Evolutionary conservation across 2,113 vertebrate species (phyloP).

Genomic region (Ondatra zibethicus): DNA sequence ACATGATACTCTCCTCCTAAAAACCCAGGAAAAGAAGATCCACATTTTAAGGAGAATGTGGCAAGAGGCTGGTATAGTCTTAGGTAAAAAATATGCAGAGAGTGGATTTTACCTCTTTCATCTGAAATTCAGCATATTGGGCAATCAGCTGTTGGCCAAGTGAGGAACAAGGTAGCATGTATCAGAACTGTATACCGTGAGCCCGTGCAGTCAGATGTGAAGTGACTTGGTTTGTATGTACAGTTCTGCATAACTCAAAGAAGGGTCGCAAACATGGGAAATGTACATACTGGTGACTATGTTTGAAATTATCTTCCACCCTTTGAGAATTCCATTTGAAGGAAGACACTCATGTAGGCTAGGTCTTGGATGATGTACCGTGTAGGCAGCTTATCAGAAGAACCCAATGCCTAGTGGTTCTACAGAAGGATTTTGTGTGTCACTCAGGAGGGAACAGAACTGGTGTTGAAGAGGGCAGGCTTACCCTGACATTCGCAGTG

Average conservation of each 20-base stretch:
- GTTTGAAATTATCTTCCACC: slow-evolving; percentile 25
- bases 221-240: slow-evolving; percentile 15
- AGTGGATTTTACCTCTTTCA: background rate
- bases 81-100: background rate
- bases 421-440: background rate
- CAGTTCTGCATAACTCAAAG: slow-evolving; percentile 19
- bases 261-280: background rate
- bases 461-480: background rate
- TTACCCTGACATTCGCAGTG: background rate
- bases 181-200: background rate
- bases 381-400: background rate
- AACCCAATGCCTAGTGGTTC: background rate
- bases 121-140: background rate
- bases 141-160: background rate
- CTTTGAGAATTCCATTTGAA: slow-evolving; percentile 25
- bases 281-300: background rate
- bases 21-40: background rate
- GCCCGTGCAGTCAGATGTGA: background rate
- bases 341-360: background rate
- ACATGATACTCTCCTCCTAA: slow-evolving; percentile 7
- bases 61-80: slow-evolving; percentile 2
- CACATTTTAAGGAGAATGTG: background rate
- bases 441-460: background rate
- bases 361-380: background rate
- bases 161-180: background rate